Conservation (phyloP, 2,888 invertebrate genomes). For the Trichogramma dendrolimi region DNA sequence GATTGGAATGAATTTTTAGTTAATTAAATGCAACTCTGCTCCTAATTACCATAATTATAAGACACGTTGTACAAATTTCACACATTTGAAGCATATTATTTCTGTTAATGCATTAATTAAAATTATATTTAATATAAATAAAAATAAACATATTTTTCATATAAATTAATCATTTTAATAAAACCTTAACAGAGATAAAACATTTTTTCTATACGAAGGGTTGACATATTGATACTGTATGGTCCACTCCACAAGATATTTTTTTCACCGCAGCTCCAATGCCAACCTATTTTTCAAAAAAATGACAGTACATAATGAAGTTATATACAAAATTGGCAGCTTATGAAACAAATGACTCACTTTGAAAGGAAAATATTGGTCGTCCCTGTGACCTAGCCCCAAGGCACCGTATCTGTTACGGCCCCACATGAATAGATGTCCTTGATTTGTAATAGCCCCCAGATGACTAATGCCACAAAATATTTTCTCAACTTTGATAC, state of each 20-base stretch:
- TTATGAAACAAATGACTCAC: constrained; percentile 48
- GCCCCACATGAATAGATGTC: constrained; percentile 91
- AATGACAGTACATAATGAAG: constrained; percentile 19
- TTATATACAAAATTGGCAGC: constrained; percentile 35
- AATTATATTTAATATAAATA: neutral
- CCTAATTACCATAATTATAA: no score
- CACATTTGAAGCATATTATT: no score
- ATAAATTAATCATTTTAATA: neutral
- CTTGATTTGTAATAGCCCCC: constrained; percentile 76
- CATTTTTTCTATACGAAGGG: constrained; percentile 58
- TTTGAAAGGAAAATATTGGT: constrained; percentile 86
- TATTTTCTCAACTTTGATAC: constrained; percentile 59
- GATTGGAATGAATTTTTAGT: no score
- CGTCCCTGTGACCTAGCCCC: constrained; percentile 74
- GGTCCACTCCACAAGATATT: constrained; percentile 81
- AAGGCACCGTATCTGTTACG: constrained; percentile 78
- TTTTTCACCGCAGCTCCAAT: constrained; percentile 73
- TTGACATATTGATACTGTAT: constrained; percentile 72
- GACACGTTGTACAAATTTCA: no score
- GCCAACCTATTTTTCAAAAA: constrained; percentile 54
- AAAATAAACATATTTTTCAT: neutral
- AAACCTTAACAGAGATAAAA: constrained; percentile 12
- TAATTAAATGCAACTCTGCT: no score
- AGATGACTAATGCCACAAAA: constrained; percentile 72
- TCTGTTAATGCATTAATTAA: no score